A percentile compares a stretch with the other conserved stretches of the same genome.
Evolutionary conservation across 2,113 vertebrate species (phyloP).

Genomic region (Ceyx margarethae): DNA sequence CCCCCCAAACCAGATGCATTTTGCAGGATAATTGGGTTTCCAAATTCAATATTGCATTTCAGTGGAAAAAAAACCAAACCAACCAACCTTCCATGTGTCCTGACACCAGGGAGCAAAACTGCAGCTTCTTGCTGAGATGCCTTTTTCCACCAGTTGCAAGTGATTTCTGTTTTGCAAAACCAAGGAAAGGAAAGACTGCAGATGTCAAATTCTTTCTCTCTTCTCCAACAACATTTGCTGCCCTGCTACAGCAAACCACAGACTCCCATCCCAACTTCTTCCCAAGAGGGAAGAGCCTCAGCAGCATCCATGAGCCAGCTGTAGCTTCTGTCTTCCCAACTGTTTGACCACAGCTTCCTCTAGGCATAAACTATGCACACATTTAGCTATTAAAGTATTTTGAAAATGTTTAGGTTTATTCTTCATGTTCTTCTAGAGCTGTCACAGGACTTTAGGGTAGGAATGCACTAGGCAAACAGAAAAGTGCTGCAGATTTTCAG

Average conservation of each 20-base stretch:
- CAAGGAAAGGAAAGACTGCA: background rate
- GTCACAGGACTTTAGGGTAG: background rate
- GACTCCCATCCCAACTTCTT: background rate
- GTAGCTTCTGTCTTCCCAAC: background rate
- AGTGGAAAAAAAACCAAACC: rapidly evolving
- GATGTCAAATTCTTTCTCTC: background rate
- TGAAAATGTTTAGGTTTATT: background rate
- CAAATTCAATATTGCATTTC: background rate
- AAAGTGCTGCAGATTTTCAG: background rate
- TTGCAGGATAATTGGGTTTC: background rate
- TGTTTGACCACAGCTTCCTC: background rate
- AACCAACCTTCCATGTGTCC: rapidly evolving
- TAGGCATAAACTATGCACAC: background rate
- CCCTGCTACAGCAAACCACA: background rate
- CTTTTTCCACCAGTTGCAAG: background rate
- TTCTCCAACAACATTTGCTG: background rate
- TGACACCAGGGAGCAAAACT: background rate
- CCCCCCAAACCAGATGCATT: background rate
- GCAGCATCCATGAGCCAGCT: background rate
- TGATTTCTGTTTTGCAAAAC: background rate
- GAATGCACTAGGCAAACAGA: background rate
- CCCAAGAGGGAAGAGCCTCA: background rate
- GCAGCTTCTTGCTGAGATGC: background rate
- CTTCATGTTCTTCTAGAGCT: background rate
- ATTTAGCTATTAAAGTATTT: background rate